These are phyloP conservation scores for Aegotheles bennettii DNA, from an alignment of 2,113 vertebrate genomes.

Conservation along the genomic window DNA sequence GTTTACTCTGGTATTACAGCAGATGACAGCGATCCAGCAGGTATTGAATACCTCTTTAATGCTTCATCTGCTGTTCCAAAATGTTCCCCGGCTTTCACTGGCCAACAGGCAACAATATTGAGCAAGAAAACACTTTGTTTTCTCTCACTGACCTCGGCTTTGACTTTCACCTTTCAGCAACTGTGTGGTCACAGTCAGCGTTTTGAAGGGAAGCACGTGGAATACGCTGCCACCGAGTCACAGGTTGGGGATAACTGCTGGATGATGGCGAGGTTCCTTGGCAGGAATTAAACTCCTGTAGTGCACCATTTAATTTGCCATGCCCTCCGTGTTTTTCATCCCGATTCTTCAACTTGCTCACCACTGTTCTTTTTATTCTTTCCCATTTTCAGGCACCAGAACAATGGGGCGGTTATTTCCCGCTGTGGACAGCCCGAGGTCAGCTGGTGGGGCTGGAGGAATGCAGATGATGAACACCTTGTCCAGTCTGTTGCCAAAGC, in stretches of 20 bases:
- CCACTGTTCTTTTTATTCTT: not conserved
- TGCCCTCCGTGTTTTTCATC: not conserved
- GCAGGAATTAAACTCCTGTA: not conserved
- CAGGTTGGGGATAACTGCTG: not conserved
- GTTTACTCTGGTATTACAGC: not conserved
- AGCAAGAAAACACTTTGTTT: not conserved
- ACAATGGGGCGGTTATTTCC: slow-evolving; percentile 93
- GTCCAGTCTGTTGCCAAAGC: slow-evolving; percentile 95
- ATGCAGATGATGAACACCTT: slow-evolving; percentile 93
- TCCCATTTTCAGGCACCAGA: slow-evolving; percentile 81
- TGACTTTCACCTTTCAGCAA: not conserved
- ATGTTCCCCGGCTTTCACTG: not conserved
- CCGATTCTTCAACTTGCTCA: not conserved
- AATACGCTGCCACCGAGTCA: rapidly evolving
- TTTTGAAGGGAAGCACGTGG: not conserved
- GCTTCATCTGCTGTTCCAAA: not conserved
- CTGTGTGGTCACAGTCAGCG: not conserved
- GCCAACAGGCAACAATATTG: not conserved
- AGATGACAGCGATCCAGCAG: not conserved
- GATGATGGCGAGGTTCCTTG: rapidly evolving
- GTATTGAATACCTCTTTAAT: not conserved
- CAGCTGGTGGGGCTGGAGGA: slow-evolving; percentile 99
- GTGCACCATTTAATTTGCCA: not conserved
- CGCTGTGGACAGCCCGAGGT: slow-evolving; percentile 97
- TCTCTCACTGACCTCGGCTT: not conserved